Conservation (phyloP, 2,797 vertebrate species). For the Luscinia megarhynchos region DNA sequence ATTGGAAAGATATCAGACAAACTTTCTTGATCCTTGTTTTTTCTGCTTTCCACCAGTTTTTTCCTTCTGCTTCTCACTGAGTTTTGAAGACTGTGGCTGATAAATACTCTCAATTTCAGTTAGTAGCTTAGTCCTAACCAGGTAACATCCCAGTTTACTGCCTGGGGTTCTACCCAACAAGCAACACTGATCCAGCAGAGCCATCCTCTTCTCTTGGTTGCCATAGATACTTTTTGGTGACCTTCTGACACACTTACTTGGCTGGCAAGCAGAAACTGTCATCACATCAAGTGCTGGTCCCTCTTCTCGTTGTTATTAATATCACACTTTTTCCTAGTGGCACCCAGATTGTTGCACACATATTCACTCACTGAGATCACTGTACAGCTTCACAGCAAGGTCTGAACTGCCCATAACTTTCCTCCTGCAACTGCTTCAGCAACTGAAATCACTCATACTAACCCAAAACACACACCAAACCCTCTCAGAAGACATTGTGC, state of each 20-base stretch:
- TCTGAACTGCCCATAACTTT: neutral
- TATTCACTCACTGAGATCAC: neutral
- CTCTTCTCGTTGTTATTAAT: neutral
- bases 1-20: neutral
- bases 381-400: fast-evolving
- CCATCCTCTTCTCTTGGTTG: neutral
- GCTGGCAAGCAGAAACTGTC: slow-evolving; percentile 45
- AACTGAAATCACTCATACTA: neutral
- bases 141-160: slow-evolving; percentile 12
- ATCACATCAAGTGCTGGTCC: neutral
- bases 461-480: fast-evolving
- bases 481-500: neutral
- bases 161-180: neutral
- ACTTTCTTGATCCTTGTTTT: neutral
- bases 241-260: slow-evolving; percentile 34
- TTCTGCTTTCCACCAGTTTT: neutral
- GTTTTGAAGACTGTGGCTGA: neutral
- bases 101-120: slow-evolving; percentile 9
- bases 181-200: slow-evolving; percentile 11
- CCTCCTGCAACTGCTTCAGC: neutral
- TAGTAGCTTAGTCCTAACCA: neutral
- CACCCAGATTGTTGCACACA: neutral
- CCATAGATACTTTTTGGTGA: slow-evolving; percentile 20
- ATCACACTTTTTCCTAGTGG: neutral
- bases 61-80: neutral